phyloP scores from a whole-genome alignment of 2,888 invertebrate genomes.

The Xanthorhoe spadicearia region DNA sequence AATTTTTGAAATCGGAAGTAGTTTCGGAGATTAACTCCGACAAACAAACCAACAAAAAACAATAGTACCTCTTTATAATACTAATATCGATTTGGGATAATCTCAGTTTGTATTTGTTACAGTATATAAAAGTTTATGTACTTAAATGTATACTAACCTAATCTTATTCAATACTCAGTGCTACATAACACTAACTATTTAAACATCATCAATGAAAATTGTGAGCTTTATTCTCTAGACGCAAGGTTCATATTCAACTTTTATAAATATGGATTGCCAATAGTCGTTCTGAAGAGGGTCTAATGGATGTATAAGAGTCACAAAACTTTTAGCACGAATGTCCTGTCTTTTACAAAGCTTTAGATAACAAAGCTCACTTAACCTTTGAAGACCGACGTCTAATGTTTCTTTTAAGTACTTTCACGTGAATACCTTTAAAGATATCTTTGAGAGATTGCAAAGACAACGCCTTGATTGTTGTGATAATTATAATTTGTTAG shows the following conservation, averaged over 20 bases:
- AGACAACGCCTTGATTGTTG: background rate
- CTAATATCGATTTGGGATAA: background rate
- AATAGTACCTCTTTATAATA: too few relatives aligned
- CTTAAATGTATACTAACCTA: background rate
- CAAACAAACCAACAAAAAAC: too few relatives aligned
- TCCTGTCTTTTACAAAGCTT: conserved; percentile 21
- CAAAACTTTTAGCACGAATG: conserved; percentile 17
- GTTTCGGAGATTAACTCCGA: too few relatives aligned
- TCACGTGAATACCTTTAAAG: background rate
- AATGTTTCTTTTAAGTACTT: conserved; percentile 7
- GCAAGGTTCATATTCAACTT: background rate
- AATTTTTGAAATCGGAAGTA: too few relatives aligned
- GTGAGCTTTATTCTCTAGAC: background rate
- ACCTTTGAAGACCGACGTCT: conserved; percentile 9
- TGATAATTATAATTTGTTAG: background rate
- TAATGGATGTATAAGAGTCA: conserved; percentile 21
- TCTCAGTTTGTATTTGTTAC: too few relatives aligned
- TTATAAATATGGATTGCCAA: background rate
- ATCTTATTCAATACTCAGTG: conserved; percentile 8
- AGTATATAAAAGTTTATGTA: conserved; percentile 7
- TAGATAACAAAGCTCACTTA: conserved; percentile 20
- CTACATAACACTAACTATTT: conserved; percentile 18
- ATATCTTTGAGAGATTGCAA: background rate
- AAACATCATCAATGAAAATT: background rate
- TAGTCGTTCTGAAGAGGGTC: conserved; percentile 13